Evolutionary conservation across 2,113 vertebrate species (phyloP).

Genomic region (Corydoras maculifer): DNA sequence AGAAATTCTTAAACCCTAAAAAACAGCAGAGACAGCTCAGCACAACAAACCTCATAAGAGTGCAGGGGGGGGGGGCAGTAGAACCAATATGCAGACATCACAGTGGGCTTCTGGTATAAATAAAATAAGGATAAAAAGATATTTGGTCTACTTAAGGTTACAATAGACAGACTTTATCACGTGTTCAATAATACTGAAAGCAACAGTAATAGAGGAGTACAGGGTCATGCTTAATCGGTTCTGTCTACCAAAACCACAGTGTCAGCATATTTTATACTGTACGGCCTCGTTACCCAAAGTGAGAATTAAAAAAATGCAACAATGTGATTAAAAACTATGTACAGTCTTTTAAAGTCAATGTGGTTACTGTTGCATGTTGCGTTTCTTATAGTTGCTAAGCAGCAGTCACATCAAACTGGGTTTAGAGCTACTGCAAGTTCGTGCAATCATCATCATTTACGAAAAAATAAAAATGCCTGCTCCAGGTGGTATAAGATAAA

Average conservation of each 20-base stretch:
- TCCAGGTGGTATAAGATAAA: conserved; percentile 2
- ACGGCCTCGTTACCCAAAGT: conserved; percentile 77
- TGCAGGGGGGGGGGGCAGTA: conserved; percentile 44
- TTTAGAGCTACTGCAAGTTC: conserved; percentile 20
- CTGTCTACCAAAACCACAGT: conserved; percentile 61
- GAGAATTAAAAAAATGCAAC: conserved; percentile 95
- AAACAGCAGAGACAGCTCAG: conserved; percentile 95
- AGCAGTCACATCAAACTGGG: conserved; percentile 13
- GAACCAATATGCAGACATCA: not conserved
- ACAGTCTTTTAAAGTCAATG: conserved; percentile 58
- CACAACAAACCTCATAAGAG: conserved; percentile 60
- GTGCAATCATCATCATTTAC: conserved; percentile 29
- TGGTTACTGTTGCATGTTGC: not conserved
- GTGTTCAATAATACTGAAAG: conserved; percentile 60
- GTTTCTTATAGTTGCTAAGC: conserved; percentile 16
- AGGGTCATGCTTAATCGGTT: conserved; percentile 18
- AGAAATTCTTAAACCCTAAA: conserved; percentile 94
- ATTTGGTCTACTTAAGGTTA: conserved; percentile 62
- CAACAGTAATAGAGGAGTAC: conserved; percentile 27
- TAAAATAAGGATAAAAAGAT: conserved; percentile 43
- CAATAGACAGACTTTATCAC: conserved; percentile 54
- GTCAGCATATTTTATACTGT: conserved; percentile 92
- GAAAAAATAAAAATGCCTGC: conserved; percentile 4
- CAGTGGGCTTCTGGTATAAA: conserved; percentile 50
- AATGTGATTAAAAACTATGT: conserved; percentile 78